Base-by-base conservation (phyloP, 1,140 invertebrate genomes). In the Ephestia elutella region DNA sequence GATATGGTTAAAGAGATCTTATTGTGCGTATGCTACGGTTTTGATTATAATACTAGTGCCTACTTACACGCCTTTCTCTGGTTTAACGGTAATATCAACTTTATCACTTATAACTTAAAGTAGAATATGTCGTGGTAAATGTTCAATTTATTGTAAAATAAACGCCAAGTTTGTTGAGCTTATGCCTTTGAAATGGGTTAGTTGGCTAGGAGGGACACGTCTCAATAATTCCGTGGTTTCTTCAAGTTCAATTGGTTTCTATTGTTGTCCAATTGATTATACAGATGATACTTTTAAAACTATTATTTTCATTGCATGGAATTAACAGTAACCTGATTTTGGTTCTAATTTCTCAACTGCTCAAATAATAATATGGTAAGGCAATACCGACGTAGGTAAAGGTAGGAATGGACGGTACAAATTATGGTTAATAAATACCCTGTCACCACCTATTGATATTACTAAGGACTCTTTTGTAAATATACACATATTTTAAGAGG, bases 1-100 rank as follows among this genome's bases (percentile, higher is more conserved):
- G 63, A 63, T 78, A 70, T 66, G 44, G 54, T 69, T 67, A 76
- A 71, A 71, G 60, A 75, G 70, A 56, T 65, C 56, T 66, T 68
- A 66, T 66, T 68, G 64, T 73, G 65, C 55, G 67, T 60, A 62
- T 72, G 69, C 66, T 73, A 71, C 61, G 56, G 65, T 68, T 70
- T 59, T 70, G 62, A 75, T 73, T 70, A 68, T 63, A 55, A 30
- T 57, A 35, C 49, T 68, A 44, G 38, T 44, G 38, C 38, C 38
- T 17, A 44, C 38, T 44, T 44, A 44, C 38, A 44, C 38, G 38
- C 38, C 38, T 44, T 10, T 44, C 38, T 44, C 38, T 44, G 5
- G 7, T 13, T 15, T 38, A 2, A 9, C 38, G 1, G 15, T 17
- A 44, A 44, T 44, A 15, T 44, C 38, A 17, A 15, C 15, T 44